Evolutionary conservation across 2,797 vertebrate species (phyloP), one percentile per base, ranked within the genome.

Genomic region (Sternarchorhynchus goeldii): DNA sequence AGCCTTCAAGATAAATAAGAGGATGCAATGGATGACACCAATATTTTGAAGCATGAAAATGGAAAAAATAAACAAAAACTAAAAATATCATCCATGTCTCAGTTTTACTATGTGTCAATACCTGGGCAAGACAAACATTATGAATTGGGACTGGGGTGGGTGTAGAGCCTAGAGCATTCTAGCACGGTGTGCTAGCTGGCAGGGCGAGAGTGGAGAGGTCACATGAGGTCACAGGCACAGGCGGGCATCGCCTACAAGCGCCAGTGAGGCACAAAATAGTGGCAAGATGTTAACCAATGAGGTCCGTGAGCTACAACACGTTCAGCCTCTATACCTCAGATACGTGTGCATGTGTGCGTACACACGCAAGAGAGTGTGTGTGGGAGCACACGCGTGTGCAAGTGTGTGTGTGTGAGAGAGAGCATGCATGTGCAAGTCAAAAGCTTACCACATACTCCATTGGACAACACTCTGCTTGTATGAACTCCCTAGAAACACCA

Each of bases 371-470:
- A 5, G 58, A 60, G 57, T 21, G 55, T 64, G 70, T 65, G 31
- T 70, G 39, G 60, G 66, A 62, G n/a, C 36, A 57, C 31, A 58
- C 8, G 3, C 58, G n/a, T 1, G 41, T 64, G 75, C 50, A 53
- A 34, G 75, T 60, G 41, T 60, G 31, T 59, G 59, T 62, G n/a
- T 41, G 21, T 50, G 45, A 10, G 41, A 45, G 10, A 57, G 6
- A n/a, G 20, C 18, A 18, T 14, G 29, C 16, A 59, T 18, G 57
- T 25, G 50, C 6, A 5, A 16, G 56, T 67, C 41, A 88, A 84
- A 76, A 74, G 87, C 92, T 93, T 93, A 93, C 91, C 92, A 93
- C 91, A 86, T 93, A 93, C 65, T 93, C 92, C 91, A 93, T 93
- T n/a, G 87, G 88, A 83, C 87, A 88, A 89, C 85, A 89, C 82